phyloP scores from a whole-genome alignment of 2,113 vertebrate species.

The Phalacrocorax pelagicus region DNA sequence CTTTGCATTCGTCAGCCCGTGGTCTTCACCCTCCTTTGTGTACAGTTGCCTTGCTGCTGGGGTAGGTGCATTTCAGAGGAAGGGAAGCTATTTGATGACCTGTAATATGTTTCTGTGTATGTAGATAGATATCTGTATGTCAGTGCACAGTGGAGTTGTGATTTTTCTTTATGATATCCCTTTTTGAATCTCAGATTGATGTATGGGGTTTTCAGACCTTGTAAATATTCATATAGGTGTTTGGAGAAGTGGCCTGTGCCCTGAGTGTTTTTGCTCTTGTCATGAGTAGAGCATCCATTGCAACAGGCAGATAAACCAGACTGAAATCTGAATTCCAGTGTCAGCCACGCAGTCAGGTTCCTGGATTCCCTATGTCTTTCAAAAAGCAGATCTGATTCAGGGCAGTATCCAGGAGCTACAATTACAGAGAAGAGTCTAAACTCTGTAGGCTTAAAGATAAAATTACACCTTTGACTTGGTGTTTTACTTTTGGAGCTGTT shows the following conservation, averaged over 20 bases:
- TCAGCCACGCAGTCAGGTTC: not conserved
- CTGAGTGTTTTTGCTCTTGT: not conserved
- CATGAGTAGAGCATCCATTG: not conserved
- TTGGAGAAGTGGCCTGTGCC: not conserved
- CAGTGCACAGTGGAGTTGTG: not conserved
- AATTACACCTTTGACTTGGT: not conserved
- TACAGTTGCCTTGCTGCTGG: not conserved
- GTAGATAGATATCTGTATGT: not conserved
- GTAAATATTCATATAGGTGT: not conserved
- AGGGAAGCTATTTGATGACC: not conserved
- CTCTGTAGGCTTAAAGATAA: not conserved
- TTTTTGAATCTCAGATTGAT: not conserved
- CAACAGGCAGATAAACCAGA: fast-evolving
- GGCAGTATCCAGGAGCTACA: not conserved
- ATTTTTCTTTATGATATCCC: not conserved
- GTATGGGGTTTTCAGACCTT: not conserved
- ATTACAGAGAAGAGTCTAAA: not conserved
- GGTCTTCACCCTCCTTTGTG: not conserved
- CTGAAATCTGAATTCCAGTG: not conserved
- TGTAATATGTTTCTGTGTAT: fast-evolving
- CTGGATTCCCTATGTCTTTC: not conserved
- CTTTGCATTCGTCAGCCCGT: not conserved
- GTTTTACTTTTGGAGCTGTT: not conserved
- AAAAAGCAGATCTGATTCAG: not conserved
- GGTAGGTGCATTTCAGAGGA: not conserved